Base-by-base conservation (phyloP, 2,113 vertebrate species). In the Caranx melampygus region DNA sequence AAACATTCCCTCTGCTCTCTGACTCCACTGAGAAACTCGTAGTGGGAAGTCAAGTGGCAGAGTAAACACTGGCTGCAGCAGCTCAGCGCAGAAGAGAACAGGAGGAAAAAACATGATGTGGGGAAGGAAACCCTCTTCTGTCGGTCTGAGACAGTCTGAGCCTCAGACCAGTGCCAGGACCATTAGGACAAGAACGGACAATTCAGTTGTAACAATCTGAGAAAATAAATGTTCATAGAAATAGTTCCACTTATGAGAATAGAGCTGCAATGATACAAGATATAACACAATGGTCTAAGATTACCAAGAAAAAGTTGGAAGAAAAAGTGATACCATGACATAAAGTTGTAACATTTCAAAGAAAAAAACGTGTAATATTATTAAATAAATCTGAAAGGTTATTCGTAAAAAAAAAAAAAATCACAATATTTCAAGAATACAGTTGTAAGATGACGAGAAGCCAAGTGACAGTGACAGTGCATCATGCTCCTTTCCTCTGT, bases 1-100 rank as follows among this genome's bases (percentile, higher is more conserved):
- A 26, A 34, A 78, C 52, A 67, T 69, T 69, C 55, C 44, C 67
- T 59, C 33, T 34, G 47, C 34, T 69, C 11, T 33, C 2, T 15
- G 21, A 57, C 15, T n/a, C 8, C 62, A 45, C 55, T n/a, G 52
- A 76, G 49, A 63, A 14, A 14, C 35, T 15, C n/a, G 37, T 9
- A 16, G 49, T 76, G 63, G 13, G 61, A 31, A 42, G 47, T 44
- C n/a, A 61, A 15, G 44, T 15, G 15, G 35, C 65, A 3, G 42
- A 9, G 21, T 15, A 59, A 52, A 42, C 51, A n/a, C 2, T 67
- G 47, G 20, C 15, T 8, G 5, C 51, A 65, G 51, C 12, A 31
- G 61, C n/a, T 40, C 54, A n/a, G 51, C 5, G 3, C 18, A 45
- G 51, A 31, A 21, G 49, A 69, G 37, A 55, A 51, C 54, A 10